These are phyloP conservation scores for Diachrysia chrysitis DNA, from an alignment of 2,888 invertebrate species.

Conservation along the genomic window DNA sequence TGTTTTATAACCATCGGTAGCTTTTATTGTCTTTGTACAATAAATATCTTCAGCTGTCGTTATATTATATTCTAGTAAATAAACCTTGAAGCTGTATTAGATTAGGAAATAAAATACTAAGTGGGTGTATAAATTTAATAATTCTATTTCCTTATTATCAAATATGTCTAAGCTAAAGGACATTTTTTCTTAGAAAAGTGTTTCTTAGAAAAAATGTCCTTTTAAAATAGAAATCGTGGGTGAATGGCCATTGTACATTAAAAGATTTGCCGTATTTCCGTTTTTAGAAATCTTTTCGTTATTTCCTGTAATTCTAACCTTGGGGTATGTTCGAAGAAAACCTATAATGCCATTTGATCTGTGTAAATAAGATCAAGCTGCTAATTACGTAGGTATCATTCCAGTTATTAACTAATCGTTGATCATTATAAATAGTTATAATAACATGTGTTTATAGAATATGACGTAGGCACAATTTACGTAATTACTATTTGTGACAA, in stretches of 20 bases:
- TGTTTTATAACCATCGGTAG: not conserved
- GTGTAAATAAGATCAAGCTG: not conserved
- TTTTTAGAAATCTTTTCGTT: not conserved
- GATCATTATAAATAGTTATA: not conserved
- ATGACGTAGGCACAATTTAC: not conserved
- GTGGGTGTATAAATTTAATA: not conserved
- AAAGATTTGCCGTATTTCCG: not conserved
- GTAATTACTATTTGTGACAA: not conserved
- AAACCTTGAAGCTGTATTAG: not conserved
- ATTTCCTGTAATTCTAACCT: not conserved
- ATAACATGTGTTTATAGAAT: not conserved
- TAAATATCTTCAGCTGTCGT: not conserved
- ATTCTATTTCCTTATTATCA: not conserved
- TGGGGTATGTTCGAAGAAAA: not conserved
- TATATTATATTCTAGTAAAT: not conserved
- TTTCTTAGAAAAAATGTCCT: too few species aligned
- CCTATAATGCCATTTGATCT: not conserved
- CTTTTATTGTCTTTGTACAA: not conserved
- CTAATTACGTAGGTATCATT: not conserved
- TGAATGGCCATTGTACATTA: not conserved
- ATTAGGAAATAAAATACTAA: slow-evolving; percentile 4
- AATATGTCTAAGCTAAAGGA: not conserved
- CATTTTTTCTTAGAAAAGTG: too few species aligned
- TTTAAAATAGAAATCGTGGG: not conserved
- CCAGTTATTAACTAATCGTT: not conserved